These are phyloP conservation scores for Lates calcarifer DNA, from an alignment of 2,113 vertebrate genomes.

Conservation along the genomic window DNA sequence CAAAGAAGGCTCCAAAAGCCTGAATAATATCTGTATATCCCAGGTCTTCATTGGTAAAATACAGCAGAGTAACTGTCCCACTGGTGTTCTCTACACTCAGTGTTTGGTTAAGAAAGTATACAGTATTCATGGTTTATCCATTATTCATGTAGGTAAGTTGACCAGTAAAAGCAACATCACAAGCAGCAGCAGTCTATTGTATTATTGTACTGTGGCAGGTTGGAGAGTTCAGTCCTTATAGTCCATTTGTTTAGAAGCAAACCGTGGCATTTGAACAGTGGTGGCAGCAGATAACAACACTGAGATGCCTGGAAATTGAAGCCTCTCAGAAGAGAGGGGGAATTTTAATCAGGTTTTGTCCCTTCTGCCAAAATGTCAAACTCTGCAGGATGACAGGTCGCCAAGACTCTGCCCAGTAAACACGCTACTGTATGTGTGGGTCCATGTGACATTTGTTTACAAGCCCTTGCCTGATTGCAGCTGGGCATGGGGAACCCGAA, in stretches of 20 bases:
- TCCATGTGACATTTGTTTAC: conserved; percentile 44
- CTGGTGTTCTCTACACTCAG: too few relatives aligned
- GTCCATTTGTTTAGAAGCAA: too few relatives aligned
- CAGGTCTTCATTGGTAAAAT: too few relatives aligned
- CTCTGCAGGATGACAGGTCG: neutral
- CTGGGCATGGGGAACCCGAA: neutral
- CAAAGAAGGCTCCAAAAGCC: too few relatives aligned
- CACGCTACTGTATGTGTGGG: neutral
- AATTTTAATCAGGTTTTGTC: neutral
- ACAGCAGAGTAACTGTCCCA: too few relatives aligned
- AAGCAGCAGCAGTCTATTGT: too few relatives aligned
- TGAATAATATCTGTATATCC: too few relatives aligned
- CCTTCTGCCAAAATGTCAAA: conserved; percentile 9
- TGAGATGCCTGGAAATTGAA: neutral
- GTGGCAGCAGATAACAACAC: too few relatives aligned
- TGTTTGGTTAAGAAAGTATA: too few relatives aligned
- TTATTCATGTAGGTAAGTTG: too few relatives aligned
- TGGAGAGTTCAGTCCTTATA: neutral
- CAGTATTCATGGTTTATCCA: too few relatives aligned
- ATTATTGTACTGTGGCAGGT: neutral
- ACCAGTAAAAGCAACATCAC: too few relatives aligned
- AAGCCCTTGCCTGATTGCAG: neutral
- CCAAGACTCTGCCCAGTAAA: neutral
- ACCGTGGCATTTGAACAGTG: neutral
- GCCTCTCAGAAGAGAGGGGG: neutral